These are phyloP conservation scores for Caenorhabditis plicata DNA, from an alignment of 2,888 invertebrate species.

Conservation along the genomic window DNA sequence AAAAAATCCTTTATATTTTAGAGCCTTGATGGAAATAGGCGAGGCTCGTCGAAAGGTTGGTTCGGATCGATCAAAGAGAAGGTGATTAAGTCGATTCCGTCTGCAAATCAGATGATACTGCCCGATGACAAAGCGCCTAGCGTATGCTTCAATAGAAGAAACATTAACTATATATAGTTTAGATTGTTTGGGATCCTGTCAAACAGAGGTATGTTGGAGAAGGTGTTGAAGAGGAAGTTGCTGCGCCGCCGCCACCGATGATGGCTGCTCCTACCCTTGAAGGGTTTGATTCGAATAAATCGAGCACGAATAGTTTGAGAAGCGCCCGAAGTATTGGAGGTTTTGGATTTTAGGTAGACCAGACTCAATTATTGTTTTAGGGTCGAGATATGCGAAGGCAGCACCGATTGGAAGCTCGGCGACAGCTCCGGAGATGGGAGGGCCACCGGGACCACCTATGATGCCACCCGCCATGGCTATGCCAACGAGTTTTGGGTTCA, in stretches of 20 bases:
- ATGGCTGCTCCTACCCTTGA: constrained; percentile 17
- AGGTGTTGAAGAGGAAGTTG: constrained; percentile 49
- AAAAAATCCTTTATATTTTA: no score
- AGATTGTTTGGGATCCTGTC: constrained; percentile 55
- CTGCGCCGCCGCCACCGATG: constrained; percentile 44
- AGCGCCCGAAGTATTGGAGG: constrained; percentile 38
- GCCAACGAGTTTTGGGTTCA: constrained; percentile 21
- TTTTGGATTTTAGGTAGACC: no score
- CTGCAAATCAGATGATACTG: constrained; percentile 55
- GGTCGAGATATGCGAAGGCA: constrained; percentile 19
- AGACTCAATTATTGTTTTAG: no score
- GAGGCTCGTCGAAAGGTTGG: constrained; percentile 18
- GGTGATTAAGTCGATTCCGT: constrained; percentile 46
- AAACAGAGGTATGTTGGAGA: constrained; percentile 50
- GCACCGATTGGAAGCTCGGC: constrained; percentile 11
- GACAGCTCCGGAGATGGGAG: not conserved
- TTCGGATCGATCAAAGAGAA: constrained; percentile 21
- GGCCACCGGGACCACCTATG: not conserved
- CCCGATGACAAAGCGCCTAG: constrained; percentile 56
- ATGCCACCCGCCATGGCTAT: constrained; percentile 21
- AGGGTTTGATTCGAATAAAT: constrained; percentile 17
- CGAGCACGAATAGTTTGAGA: constrained; percentile 28
- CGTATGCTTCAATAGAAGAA: constrained; percentile 27
- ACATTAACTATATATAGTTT: constrained; percentile 3
- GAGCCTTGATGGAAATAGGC: no score